These are phyloP conservation scores for Hydropotes inermis DNA, from an alignment of 2,113 vertebrate species.

Conservation along the genomic window DNA sequence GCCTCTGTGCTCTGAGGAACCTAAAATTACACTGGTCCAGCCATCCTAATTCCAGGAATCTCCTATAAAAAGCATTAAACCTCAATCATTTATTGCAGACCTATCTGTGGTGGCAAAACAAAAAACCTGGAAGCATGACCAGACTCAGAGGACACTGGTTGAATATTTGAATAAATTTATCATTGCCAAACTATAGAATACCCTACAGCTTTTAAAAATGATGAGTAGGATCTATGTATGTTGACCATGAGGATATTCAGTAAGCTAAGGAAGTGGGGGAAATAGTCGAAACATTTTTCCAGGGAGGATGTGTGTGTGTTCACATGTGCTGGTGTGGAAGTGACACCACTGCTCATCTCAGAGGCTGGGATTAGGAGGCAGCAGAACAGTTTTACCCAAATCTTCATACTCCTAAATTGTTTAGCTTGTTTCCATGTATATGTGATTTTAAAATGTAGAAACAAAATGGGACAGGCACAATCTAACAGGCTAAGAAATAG, in stretches of 20 bases:
- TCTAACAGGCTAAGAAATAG: neutral
- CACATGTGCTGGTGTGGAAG: neutral
- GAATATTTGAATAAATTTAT: neutral
- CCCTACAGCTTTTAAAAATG: neutral
- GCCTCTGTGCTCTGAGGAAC: neutral
- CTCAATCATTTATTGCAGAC: neutral
- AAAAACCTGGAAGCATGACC: neutral
- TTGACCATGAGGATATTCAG: neutral
- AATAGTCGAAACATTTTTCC: neutral
- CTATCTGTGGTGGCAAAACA: neutral
- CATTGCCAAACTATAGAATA: neutral
- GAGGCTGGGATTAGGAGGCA: neutral
- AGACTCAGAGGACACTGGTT: neutral
- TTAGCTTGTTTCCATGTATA: neutral
- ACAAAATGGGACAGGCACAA: neutral
- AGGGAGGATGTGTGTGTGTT: neutral
- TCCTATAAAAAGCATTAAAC: neutral
- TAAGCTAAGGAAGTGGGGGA: neutral
- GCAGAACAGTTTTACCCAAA: neutral
- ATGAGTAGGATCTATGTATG: neutral
- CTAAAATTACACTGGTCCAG: neutral
- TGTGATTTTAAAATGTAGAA: neutral
- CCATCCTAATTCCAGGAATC: neutral
- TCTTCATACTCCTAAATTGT: neutral
- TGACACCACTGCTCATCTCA: neutral